Evolutionary conservation across 2,113 vertebrate species (phyloP), one percentile per base, ranked within the genome.

Genomic region (Proterorhinus semilunaris): DNA sequence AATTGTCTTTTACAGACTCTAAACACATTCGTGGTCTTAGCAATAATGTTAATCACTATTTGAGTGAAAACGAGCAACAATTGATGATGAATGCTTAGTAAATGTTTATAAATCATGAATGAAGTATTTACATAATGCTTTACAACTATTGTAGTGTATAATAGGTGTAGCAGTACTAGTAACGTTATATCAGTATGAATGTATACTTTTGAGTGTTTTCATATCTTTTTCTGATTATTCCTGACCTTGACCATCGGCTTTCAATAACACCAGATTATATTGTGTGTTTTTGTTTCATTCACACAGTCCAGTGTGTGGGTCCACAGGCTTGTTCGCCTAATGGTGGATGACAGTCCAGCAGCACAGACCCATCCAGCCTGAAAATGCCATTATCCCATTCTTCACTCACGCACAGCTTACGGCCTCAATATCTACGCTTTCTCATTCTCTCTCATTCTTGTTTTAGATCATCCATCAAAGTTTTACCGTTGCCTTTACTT

Each of bases 401-500:
- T 74, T 73, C 63, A 69, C 62, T 52, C 68, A 83, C 74, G 71
- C 69, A 65, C 21, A 68, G 65, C 72, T 59, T 7, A 53, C 53
- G 66, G 27, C 36, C 47, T 72, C 57, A 50, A 7, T 62, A 44
- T 66, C 48, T 46, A 45, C 27, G n/a, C n/a, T 62, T 76, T 58
- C 47, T 75, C 58, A 17, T 62, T 50, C 43, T 46, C 62, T 17
- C 43, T 46, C 50, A 45, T 13, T 7, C 58, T 44, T 51, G 4
- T 78, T 77, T 69, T 64, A 70, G 79, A 66, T 64, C 65, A 81
- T 65, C 45, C 36, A 48, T 85, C 75, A 71, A 72, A 74, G 68
- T 62, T 55, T 68, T 65, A 69, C 44, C 6, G 42, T 45, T 47
- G 16, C 50, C 62, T 81, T 61, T 51, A 44, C 77, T 72, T 77